Conservation (phyloP, 1,140 invertebrate species). For the Drosophila orena region DNA sequence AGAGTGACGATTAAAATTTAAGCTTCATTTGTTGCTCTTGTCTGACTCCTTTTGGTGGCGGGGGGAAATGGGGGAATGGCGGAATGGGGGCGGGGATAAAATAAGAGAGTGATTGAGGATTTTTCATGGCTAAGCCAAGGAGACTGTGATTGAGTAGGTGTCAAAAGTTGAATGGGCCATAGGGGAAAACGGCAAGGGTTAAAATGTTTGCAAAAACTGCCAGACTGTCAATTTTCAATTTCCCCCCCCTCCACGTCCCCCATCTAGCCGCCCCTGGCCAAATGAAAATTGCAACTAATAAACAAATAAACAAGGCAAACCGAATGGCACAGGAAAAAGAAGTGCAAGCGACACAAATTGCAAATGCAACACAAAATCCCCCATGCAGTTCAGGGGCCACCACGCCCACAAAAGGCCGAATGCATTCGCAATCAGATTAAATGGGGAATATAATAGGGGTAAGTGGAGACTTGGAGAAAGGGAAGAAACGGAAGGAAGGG, state of each 20-base stretch:
- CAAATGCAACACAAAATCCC: slow-evolving; percentile 51
- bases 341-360: slow-evolving; percentile 74
- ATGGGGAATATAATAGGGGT: slow-evolving; percentile 17
- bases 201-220: slow-evolving; percentile 27
- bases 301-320: slow-evolving; percentile 61
- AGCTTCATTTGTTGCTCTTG: slow-evolving; percentile 79
- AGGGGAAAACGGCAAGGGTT: slow-evolving; percentile 12
- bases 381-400: slow-evolving; percentile 20
- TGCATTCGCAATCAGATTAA: slow-evolving; percentile 68
- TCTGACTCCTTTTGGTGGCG: slow-evolving; percentile 10
- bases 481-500: slow-evolving; percentile 2
- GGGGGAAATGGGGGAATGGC: slow-evolving; percentile 2
- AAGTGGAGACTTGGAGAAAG: slow-evolving; percentile 5
- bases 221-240: slow-evolving; percentile 41
- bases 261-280: slow-evolving; percentile 3
- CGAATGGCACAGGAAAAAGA: slow-evolving; percentile 18
- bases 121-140: slow-evolving; percentile 36
- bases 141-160: slow-evolving; percentile 70
- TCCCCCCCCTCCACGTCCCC: not conserved
- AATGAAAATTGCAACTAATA: slow-evolving; percentile 78
- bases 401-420: slow-evolving; percentile 33
- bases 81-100: slow-evolving; percentile 14
- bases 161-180: slow-evolving; percentile 37
- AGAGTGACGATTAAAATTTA: slow-evolving; percentile 83
- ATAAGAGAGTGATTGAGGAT: slow-evolving; percentile 9